Evolutionary conservation across 1,140 invertebrate genomes (phyloP).

Genomic region (Platyscapa corneri): DNA sequence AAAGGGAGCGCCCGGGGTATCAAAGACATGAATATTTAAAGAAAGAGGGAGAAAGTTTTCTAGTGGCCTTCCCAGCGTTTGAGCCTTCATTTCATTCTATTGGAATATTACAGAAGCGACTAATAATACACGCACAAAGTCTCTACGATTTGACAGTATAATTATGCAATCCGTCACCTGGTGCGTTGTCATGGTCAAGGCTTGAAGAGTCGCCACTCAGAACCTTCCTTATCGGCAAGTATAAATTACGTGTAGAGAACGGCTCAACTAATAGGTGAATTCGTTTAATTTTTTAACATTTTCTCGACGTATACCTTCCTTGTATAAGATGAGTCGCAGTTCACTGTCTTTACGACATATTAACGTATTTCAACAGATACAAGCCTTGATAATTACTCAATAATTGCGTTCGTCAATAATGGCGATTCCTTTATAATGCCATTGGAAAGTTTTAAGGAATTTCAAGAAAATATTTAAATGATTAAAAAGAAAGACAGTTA

Average conservation of each 20-base stretch:
- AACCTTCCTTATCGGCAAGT: conserved; percentile 53
- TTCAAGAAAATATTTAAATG: too few relatives aligned
- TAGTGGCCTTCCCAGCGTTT: conserved; percentile 12
- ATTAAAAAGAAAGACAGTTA: too few relatives aligned
- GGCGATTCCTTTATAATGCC: too few relatives aligned
- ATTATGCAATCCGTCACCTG: conserved; percentile 68
- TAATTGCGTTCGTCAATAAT: too few relatives aligned
- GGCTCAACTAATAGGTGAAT: background rate
- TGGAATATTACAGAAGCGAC: conserved; percentile 19
- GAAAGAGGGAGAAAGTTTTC: conserved; percentile 31
- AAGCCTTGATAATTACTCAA: too few relatives aligned
- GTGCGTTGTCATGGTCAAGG: conserved; percentile 70
- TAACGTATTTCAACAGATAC: too few relatives aligned
- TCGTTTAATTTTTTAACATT: background rate
- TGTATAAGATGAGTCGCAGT: too few relatives aligned
- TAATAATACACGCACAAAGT: background rate
- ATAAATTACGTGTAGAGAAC: conserved; percentile 40
- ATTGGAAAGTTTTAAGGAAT: too few relatives aligned
- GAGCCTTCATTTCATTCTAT: background rate
- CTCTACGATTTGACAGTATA: conserved; percentile 61
- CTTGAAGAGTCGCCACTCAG: conserved; percentile 11
- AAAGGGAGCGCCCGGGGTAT: background rate
- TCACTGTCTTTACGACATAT: too few relatives aligned
- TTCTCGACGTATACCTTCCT: background rate
- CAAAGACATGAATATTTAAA: conserved; percentile 18